Base-by-base conservation (phyloP, 1,140 invertebrate genomes). In the Scaptomyza hsui region DNA sequence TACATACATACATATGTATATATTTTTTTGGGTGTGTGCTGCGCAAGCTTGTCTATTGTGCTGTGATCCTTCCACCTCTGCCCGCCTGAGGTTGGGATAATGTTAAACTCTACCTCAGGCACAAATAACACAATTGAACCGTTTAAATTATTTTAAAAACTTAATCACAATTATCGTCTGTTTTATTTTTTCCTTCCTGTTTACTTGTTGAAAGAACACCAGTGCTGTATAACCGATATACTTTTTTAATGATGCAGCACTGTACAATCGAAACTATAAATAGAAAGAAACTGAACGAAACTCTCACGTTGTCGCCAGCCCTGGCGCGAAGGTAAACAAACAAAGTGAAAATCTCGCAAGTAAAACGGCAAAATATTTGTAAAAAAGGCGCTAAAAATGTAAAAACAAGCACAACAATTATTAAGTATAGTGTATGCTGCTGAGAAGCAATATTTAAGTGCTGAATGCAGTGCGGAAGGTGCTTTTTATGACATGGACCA, bases 11-110 rank as follows among this genome's bases (percentile, higher is more conserved):
- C 3, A 15, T 37, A 56, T 24, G 21, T 42, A 41, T 56, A 16
- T 56, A 26, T 57, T 72, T 78, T 77, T 77, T 77, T 82, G 78
- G 78, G 78, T 82, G 78, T 81, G 78, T 69, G 78, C 78, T 82
- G 42, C 59, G 69, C 69, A 72, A 63, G 48, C 60, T 15, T 55
- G 13, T 39, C 32, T n/a, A 37, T n/a, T n/a, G 32, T n/a, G 12
- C 4, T 37, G 32, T 7, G 4, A 24, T 9, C 18, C 13, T n/a
- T 32, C 7, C 7, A 39, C 26, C 21, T 12, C 15, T 26, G 13
- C 29, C 19, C 15, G 18, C 18, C 10, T 10, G 21, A 12, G 2
- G n/a, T 62, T 52, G 16, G 1, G 7, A 13, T 55, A 35, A 9
- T 18, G 37, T 6, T 24, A n/a, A 15, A 24, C 5, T 32, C 12